Conservation (phyloP, 2,797 vertebrate species). For the Eidolon dupreanum region DNA sequence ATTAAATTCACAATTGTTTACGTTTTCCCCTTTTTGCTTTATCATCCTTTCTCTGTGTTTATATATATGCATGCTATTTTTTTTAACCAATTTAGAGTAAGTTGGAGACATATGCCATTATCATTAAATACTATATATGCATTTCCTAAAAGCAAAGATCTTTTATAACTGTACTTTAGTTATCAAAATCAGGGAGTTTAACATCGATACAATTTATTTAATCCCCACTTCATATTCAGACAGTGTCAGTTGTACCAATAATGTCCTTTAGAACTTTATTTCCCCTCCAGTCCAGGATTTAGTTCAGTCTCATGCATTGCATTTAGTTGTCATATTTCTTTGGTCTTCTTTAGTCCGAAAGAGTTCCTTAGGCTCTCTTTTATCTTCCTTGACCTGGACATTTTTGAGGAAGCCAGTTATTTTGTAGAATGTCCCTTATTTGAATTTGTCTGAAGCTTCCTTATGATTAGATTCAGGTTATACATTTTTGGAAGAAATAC, state of each 20-base stretch:
- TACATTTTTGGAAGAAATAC: neutral
- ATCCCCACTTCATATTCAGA: neutral
- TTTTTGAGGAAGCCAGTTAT: neutral
- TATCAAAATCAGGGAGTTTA: slow-evolving; percentile 32
- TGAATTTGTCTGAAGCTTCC: neutral
- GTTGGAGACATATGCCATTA: neutral
- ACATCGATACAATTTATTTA: neutral
- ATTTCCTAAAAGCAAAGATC: slow-evolving; percentile 4
- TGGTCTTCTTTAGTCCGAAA: neutral
- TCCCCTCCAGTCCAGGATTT: neutral
- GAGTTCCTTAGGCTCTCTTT: neutral
- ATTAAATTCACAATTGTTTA: neutral
- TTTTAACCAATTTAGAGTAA: neutral
- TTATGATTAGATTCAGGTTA: neutral
- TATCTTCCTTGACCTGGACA: neutral
- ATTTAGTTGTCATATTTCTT: neutral
- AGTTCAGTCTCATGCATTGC: neutral
- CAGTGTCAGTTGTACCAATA: neutral
- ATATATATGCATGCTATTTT: neutral
- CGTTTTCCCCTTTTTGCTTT: slow-evolving; percentile 12
- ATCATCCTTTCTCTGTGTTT: neutral
- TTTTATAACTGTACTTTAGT: neutral
- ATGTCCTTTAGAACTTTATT: neutral
- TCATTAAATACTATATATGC: neutral
- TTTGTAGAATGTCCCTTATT: neutral